phyloP scores from a whole-genome alignment of 2,888 invertebrate genomes.

The Polydrusus tereticollis region DNA sequence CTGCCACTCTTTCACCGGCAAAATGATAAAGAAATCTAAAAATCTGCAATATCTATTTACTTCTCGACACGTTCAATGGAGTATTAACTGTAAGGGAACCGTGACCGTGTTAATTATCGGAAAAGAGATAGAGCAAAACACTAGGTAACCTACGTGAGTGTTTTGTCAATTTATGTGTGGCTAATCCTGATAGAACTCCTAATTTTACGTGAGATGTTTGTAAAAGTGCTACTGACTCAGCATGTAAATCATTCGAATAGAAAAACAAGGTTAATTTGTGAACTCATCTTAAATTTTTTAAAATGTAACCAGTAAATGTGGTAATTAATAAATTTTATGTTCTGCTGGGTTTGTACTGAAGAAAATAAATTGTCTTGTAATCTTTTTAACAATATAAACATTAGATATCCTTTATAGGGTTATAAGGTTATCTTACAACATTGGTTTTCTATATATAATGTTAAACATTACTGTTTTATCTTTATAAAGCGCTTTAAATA shows the following conservation, averaged over 20 bases:
- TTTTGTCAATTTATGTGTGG: background rate
- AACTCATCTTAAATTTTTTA: too few relatives aligned
- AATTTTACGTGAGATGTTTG: background rate
- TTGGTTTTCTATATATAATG: background rate
- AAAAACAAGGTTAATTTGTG: background rate
- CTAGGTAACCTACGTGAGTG: constrained; percentile 1
- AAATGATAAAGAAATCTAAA: too few relatives aligned
- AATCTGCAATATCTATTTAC: background rate
- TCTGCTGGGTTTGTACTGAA: background rate
- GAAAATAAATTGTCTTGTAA: background rate
- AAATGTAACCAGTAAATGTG: too few relatives aligned
- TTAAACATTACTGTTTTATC: background rate
- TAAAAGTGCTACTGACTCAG: background rate
- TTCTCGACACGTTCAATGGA: background rate
- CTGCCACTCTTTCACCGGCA: too few relatives aligned
- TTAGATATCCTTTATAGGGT: constrained; percentile 2
- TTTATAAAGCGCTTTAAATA: too few relatives aligned
- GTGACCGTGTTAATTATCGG: constrained; percentile 7
- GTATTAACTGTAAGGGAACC: background rate
- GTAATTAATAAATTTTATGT: too few relatives aligned
- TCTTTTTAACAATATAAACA: background rate
- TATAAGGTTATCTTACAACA: background rate
- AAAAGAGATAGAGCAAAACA: background rate
- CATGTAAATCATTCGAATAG: background rate
- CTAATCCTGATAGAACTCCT: background rate